These are phyloP conservation scores for Cephalopholis sonnerati DNA, from an alignment of 2,113 vertebrate species.

Conservation along the genomic window DNA sequence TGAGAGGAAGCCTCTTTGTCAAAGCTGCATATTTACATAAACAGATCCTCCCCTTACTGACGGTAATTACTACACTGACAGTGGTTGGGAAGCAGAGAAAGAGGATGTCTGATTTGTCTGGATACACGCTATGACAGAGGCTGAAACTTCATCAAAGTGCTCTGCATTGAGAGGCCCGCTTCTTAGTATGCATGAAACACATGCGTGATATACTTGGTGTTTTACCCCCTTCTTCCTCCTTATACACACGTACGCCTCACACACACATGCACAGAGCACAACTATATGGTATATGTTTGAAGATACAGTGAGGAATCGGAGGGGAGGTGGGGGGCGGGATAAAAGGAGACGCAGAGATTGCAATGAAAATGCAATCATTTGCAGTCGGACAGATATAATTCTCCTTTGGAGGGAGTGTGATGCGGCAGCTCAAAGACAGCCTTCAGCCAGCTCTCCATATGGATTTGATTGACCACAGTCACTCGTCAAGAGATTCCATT, in stretches of 20 bases:
- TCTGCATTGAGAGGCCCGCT: conserved; percentile 35
- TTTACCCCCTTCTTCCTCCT: conserved; percentile 26
- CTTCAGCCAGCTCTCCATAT: conserved; percentile 63
- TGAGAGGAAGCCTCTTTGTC: conserved; percentile 68
- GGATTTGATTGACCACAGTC: conserved; percentile 80
- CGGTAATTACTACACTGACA: conserved; percentile 76
- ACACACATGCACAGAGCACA: conserved; percentile 34
- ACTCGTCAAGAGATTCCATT: conserved; percentile 67
- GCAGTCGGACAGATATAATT: conserved; percentile 76
- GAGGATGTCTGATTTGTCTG: conserved; percentile 67
- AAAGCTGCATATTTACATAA: conserved; percentile 68
- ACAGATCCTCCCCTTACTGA: conserved; percentile 73
- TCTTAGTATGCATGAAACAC: conserved; percentile 70
- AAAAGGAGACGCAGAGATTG: conserved; percentile 72
- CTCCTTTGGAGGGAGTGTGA: conserved; percentile 66
- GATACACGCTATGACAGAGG: conserved; percentile 64
- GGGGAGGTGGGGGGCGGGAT: conserved; percentile 52
- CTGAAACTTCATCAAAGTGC: conserved; percentile 72
- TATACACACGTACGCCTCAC: conserved; percentile 16
- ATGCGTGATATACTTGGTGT: conserved; percentile 34
- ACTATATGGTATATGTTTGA: conserved; percentile 70
- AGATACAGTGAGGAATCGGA: conserved; percentile 65
- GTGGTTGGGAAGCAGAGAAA: conserved; percentile 67
- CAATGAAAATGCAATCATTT: conserved; percentile 81
- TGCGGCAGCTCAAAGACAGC: conserved; percentile 66